These are phyloP conservation scores for Proctacanthus coquilletti DNA, from an alignment of 1,140 invertebrate species.

Conservation along the genomic window DNA sequence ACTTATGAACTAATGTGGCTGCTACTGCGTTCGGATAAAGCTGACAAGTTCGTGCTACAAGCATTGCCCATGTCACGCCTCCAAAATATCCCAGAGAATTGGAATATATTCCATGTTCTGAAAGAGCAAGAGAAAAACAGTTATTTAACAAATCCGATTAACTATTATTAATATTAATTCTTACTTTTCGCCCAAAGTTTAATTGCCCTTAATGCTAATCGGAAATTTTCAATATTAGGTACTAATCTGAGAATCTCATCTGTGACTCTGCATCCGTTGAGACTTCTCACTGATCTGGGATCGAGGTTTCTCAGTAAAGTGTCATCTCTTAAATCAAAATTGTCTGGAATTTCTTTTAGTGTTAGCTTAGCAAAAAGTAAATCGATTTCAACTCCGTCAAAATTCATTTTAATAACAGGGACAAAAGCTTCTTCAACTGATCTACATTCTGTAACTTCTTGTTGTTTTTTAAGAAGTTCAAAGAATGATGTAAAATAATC, in stretches of 20 bases:
- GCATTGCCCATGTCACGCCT: constrained; percentile 98
- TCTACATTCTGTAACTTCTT: constrained; percentile 51
- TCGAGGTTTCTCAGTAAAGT: constrained; percentile 89
- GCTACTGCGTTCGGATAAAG: constrained; percentile 94
- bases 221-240: constrained; percentile 89
- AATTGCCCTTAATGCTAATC: constrained; percentile 82
- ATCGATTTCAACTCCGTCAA: constrained; percentile 97
- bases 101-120: constrained; percentile 92
- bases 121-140: constrained; percentile 18
- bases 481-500: constrained; percentile 96
- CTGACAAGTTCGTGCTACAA: constrained; percentile 95
- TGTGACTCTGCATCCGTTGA: constrained; percentile 96
- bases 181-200: constrained; percentile 98
- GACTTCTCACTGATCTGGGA: constrained; percentile 87
- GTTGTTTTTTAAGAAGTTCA: constrained; percentile 73
- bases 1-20: constrained; percentile 90
- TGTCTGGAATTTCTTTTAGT: constrained; percentile 78
- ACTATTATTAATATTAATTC: constrained; percentile 23
- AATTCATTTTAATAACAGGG: constrained; percentile 98
- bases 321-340: constrained; percentile 78
- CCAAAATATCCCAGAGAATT: constrained; percentile 96
- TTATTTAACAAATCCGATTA: not conserved
- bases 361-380: constrained; percentile 91
- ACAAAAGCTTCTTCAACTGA: constrained; percentile 98
- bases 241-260: constrained; percentile 95